Evolutionary conservation across 1,140 invertebrate genomes (phyloP).

Genomic region (Drosophila kurseongensis): DNA sequence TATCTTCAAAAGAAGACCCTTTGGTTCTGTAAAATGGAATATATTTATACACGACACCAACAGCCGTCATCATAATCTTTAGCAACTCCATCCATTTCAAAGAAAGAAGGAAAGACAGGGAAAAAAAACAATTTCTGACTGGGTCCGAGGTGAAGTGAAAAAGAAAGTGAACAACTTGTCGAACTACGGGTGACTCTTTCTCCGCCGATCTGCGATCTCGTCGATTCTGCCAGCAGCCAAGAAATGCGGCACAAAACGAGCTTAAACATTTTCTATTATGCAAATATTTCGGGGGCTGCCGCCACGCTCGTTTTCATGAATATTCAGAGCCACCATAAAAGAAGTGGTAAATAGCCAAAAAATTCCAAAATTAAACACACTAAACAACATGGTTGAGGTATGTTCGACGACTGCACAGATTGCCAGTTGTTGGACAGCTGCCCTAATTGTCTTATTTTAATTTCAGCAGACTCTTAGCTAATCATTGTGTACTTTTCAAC

Average conservation of each 20-base stretch:
- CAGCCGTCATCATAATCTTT: slow-evolving; percentile 16
- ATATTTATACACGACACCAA: slow-evolving; percentile 11
- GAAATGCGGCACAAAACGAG: slow-evolving; percentile 20
- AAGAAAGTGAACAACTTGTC: slow-evolving; percentile 65
- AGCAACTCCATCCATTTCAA: slow-evolving; percentile 23
- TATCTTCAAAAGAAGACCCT: neutral
- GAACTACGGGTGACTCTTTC: slow-evolving; percentile 15
- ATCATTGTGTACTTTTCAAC: too few species aligned
- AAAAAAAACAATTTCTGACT: neutral
- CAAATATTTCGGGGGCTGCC: slow-evolving; percentile 34
- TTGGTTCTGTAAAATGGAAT: slow-evolving; percentile 17
- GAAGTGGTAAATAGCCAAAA: neutral
- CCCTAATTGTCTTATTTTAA: too few species aligned
- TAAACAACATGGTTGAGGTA: neutral
- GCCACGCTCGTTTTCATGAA: slow-evolving; percentile 32
- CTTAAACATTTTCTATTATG: slow-evolving; percentile 58
- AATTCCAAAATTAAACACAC: slow-evolving; percentile 9
- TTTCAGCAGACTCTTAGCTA: neutral
- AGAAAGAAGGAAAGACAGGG: slow-evolving; percentile 18
- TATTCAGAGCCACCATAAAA: slow-evolving; percentile 21
- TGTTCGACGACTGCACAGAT: neutral
- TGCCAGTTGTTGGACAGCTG: too few species aligned
- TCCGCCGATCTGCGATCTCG: slow-evolving; percentile 2
- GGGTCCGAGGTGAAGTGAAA: slow-evolving; percentile 46
- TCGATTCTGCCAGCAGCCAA: slow-evolving; percentile 35